Conservation (phyloP, 2,888 invertebrate genomes). For the Cheilosia pagana region DNA sequence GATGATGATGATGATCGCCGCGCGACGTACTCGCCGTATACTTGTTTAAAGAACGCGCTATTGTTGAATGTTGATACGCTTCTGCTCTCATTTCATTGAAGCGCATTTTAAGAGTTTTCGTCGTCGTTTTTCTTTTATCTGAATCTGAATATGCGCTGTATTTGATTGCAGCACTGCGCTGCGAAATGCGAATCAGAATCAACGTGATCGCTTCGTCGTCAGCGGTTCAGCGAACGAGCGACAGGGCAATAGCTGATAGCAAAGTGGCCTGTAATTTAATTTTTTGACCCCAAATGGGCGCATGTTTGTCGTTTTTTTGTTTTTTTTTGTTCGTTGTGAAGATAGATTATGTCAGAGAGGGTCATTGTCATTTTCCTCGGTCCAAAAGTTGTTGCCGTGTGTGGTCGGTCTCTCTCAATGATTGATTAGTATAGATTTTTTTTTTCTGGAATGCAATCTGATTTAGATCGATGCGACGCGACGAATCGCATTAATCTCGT, state of each 20-base stretch:
- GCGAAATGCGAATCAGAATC: neutral
- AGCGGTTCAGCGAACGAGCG: slow-evolving; percentile 57
- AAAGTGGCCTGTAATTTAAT: slow-evolving; percentile 36
- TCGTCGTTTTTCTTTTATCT: neutral
- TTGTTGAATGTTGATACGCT: slow-evolving; percentile 23
- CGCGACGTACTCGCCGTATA: neutral
- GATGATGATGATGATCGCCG: slow-evolving; percentile 26
- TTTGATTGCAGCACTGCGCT: neutral
- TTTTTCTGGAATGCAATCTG: neutral
- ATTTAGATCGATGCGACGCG: neutral
- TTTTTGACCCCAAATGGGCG: slow-evolving; percentile 56
- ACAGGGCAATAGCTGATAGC: slow-evolving; percentile 42
- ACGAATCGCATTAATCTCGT: slow-evolving; percentile 13
- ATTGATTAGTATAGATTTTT: slow-evolving; percentile 10
- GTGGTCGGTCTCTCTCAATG: slow-evolving; percentile 14
- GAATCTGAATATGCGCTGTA: slow-evolving; percentile 20
- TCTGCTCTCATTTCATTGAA: slow-evolving; percentile 42
- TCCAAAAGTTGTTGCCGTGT: slow-evolving; percentile 9
- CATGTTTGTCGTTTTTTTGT: slow-evolving; percentile 20
- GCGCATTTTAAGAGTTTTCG: slow-evolving; percentile 31
- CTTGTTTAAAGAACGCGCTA: slow-evolving; percentile 27
- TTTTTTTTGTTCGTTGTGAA: slow-evolving; percentile 1
- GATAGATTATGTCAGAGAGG: slow-evolving; percentile 31
- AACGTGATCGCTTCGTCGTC: slow-evolving; percentile 5
- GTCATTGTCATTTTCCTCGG: slow-evolving; percentile 22